Percentiles rank a stretch among this genome's conserved stretches.
Evolutionary conservation across 2,888 invertebrate species (phyloP).

Genomic region (Tipula lateralis): DNA sequence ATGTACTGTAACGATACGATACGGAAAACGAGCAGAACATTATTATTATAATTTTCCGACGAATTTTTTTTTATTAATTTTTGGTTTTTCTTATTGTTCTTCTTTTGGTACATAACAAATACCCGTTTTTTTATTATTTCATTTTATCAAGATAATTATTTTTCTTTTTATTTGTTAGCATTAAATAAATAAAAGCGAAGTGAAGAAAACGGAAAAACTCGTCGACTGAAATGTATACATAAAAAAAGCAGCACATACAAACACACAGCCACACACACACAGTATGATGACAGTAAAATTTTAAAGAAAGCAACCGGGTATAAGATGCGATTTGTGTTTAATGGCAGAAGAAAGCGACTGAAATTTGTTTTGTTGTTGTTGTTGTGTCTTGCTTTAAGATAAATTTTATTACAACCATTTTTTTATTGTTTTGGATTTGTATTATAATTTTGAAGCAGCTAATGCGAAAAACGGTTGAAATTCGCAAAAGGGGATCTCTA

Average conservation of each 20-base stretch:
- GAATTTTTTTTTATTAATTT: not conserved
- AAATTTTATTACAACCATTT: not conserved
- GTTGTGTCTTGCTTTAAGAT: not conserved
- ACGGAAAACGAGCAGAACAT: not conserved
- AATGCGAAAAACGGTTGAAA: not conserved
- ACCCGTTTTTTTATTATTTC: not conserved
- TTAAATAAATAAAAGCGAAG: not conserved
- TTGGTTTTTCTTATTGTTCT: conserved; percentile 11
- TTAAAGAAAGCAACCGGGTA: not conserved
- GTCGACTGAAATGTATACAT: not conserved
- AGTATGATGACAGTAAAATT: not conserved
- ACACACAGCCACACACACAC: not conserved
- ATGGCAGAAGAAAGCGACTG: not conserved
- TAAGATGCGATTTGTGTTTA: not conserved
- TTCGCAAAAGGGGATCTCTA: not conserved
- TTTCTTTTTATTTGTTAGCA: not conserved
- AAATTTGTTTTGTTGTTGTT: not conserved
- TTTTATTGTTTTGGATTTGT: not conserved
- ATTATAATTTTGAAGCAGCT: not conserved
- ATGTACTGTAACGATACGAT: not conserved
- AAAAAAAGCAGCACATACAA: not conserved
- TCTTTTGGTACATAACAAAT: not conserved
- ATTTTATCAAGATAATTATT: not conserved
- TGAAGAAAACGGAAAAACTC: not conserved
- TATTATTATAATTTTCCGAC: not conserved